Evolutionary conservation across 2,888 invertebrate species (phyloP).

Genomic region (Gari tellinella): DNA sequence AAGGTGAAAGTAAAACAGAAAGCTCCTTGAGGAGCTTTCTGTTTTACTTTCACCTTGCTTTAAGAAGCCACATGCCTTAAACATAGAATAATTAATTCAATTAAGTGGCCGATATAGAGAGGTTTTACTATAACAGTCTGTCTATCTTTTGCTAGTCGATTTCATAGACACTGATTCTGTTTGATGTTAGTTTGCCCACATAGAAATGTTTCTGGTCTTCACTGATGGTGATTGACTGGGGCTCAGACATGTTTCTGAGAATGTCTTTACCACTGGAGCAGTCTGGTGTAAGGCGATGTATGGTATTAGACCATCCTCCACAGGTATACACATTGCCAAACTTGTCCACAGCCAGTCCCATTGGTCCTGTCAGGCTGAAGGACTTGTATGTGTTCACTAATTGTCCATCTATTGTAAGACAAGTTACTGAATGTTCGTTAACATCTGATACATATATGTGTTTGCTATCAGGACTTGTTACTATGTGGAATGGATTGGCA

Average conservation of each 20-base stretch:
- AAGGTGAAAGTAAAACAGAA: no score
- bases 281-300: background rate
- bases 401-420: background rate
- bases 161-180: no score
- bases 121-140: no score
- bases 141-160: no score
- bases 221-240: no score
- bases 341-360: conserved; percentile 2
- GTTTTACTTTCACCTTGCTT: no score
- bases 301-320: background rate
- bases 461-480: background rate
- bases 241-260: background rate
- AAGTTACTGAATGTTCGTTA: background rate
- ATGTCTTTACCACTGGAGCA: conserved; percentile 3
- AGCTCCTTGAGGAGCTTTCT: no score
- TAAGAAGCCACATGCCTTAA: no score
- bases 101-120: no score
- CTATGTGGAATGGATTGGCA: background rate
- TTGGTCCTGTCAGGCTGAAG: background rate
- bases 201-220: no score
- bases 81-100: no score
- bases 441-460: conserved; percentile 3
- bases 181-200: no score
- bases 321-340: conserved; percentile 6
- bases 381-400: conserved; percentile 1